phyloP scores from a whole-genome alignment of 2,797 vertebrate species.

The Danio albolineatus region DNA sequence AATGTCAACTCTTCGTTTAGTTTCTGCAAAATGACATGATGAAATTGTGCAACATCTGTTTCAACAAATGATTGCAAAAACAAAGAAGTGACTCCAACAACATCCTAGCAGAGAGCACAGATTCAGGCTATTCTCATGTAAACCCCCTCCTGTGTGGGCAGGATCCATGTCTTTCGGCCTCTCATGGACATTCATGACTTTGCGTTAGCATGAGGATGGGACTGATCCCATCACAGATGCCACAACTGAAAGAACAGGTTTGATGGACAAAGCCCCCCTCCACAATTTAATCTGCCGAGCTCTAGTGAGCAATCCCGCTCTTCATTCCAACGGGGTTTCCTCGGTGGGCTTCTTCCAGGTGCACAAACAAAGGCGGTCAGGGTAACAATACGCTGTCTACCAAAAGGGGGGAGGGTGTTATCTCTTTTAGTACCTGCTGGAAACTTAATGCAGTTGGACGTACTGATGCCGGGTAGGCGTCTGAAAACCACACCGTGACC shows the following conservation, averaged over 20 bases:
- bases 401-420: conserved; percentile 58
- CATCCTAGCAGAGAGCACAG: conserved; percentile 14
- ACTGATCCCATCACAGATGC: conserved; percentile 60
- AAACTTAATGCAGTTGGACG: conserved; percentile 39
- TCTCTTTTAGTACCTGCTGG: conserved; percentile 71
- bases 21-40: neutral
- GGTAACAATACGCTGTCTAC: conserved; percentile 72
- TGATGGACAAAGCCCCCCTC: conserved; percentile 56
- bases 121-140: conserved; percentile 58
- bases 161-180: conserved; percentile 56
- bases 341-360: conserved; percentile 76
- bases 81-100: conserved; percentile 31
- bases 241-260: conserved; percentile 55
- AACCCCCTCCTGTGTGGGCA: conserved; percentile 44
- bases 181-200: conserved; percentile 66
- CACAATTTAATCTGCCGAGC: conserved; percentile 39
- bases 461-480: conserved; percentile 54
- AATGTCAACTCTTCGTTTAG: conserved; percentile 17
- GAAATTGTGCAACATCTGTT: conserved; percentile 49
- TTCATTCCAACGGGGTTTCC: conserved; percentile 68
- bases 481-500: conserved; percentile 66
- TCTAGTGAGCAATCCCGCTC: conserved; percentile 40
- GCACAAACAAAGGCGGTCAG: conserved; percentile 79
- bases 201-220: conserved; percentile 63
- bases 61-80: conserved; percentile 29